Percentiles rank a stretch among this genome's conserved stretches.
Conservation (phyloP, 2,888 invertebrate species). For the Sericinus montela region DNA sequence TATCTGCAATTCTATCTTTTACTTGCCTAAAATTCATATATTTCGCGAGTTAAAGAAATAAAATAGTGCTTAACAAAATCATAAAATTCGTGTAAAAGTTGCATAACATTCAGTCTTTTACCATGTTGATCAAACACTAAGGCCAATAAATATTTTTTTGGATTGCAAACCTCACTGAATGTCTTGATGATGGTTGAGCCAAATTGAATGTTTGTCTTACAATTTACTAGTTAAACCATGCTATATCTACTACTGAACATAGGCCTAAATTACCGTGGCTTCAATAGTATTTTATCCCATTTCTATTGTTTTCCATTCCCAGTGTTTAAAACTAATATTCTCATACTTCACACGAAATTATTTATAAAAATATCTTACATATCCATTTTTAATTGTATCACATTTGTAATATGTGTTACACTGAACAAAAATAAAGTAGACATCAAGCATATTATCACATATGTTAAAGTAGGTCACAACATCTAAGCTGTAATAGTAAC, state of each 20-base stretch:
- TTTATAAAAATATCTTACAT: background rate
- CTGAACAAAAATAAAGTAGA: background rate
- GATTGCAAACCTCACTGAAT: background rate
- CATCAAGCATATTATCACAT: slow-evolving; percentile 1
- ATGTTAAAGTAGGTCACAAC: slow-evolving; percentile 1
- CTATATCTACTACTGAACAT: background rate
- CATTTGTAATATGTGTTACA: background rate
- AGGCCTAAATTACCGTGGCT: background rate
- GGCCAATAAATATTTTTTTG: slow-evolving; percentile 19
- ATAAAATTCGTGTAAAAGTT: too few relatives aligned
- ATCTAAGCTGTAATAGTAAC: slow-evolving; percentile 19
- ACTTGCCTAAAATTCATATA: background rate
- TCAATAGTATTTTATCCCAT: slow-evolving; percentile 7
- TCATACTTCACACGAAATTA: background rate
- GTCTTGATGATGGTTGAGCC: too few relatives aligned
- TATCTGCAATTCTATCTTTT: too few relatives aligned
- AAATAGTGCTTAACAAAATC: too few relatives aligned
- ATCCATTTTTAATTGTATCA: slow-evolving; percentile 3
- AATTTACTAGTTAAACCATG: background rate
- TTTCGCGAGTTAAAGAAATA: too few relatives aligned
- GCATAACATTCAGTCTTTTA: slow-evolving; percentile 17
- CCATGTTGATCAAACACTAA: slow-evolving; percentile 12
- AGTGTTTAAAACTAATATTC: background rate
- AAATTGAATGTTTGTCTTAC: too few relatives aligned
- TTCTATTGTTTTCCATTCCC: background rate